Evolutionary conservation across 2,797 vertebrate genomes (phyloP).

Genomic region (Cyclopterus lumpus): DNA sequence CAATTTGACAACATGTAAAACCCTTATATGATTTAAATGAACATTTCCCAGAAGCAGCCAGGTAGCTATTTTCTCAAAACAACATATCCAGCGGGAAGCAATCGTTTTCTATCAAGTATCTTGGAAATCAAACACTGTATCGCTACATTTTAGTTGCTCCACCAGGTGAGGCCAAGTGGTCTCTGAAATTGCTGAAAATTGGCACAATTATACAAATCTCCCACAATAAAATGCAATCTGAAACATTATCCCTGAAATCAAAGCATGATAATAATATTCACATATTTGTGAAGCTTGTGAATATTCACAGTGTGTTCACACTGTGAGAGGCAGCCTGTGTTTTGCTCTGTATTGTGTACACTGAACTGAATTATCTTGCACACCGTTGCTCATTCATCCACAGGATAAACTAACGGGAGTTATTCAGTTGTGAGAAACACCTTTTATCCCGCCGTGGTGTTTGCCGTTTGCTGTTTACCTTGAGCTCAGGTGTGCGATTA

Average conservation of each 20-base stretch:
- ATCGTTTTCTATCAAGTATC: background rate
- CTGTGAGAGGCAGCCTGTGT: background rate
- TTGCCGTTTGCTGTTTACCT: constrained; percentile 57
- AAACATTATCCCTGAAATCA: background rate
- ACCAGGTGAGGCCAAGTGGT: no score
- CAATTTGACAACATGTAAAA: background rate
- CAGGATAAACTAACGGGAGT: constrained; percentile 24
- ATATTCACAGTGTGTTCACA: background rate
- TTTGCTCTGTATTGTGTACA: background rate
- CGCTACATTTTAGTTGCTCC: no score
- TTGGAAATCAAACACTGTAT: background rate
- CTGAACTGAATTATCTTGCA: constrained; percentile 1
- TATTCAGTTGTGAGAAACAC: constrained; percentile 27
- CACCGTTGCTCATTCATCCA: constrained; percentile 16
- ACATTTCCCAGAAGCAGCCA: background rate
- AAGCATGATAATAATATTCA: background rate
- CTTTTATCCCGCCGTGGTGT: constrained; percentile 18
- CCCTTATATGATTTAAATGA: background rate
- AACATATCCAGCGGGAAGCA: background rate
- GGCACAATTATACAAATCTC: background rate
- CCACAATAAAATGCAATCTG: background rate
- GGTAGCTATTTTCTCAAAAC: background rate
- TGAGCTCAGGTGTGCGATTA: constrained; percentile 52
- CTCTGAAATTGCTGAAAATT: background rate
- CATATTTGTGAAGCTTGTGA: background rate